Conservation (phyloP, 92 coral and sea anemone genomes). For the Muricea muricata region DNA sequence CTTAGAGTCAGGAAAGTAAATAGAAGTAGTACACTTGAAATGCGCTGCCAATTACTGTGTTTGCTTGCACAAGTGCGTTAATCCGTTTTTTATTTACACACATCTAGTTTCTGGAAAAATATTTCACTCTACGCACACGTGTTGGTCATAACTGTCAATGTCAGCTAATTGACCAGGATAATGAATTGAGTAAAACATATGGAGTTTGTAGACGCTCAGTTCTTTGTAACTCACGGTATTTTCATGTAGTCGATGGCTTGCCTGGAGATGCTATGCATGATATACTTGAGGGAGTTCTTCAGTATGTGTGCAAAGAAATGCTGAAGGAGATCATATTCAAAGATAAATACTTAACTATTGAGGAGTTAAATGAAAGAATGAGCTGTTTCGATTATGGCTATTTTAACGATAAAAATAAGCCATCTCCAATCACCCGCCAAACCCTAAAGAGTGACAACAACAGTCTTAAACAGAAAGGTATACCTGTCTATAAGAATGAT, state of each 20-base stretch:
- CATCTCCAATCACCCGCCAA: constrained; percentile 32
- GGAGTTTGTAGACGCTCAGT: constrained; percentile 59
- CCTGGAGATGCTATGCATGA: constrained; percentile 74
- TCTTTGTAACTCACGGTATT: constrained; percentile 62
- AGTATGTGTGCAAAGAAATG: constrained; percentile 50
- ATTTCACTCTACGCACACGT: constrained; percentile 62
- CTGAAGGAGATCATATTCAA: constrained; percentile 56
- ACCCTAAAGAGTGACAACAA: background rate
- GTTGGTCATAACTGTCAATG: constrained; percentile 62
- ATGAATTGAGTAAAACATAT: constrained; percentile 64
- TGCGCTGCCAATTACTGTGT: too few species aligned
- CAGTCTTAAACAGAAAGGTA: background rate
- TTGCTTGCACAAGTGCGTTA: too few species aligned
- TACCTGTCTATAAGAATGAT: too few species aligned
- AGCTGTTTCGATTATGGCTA: constrained; percentile 65
- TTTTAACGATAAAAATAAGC: constrained; percentile 60
- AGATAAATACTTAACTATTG: constrained; percentile 57
- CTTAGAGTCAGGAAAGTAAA: too few species aligned
- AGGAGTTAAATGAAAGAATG: constrained; percentile 59
- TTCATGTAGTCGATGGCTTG: constrained; percentile 65
- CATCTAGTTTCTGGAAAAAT: constrained; percentile 69
- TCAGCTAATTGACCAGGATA: constrained; percentile 49
- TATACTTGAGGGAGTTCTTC: constrained; percentile 71
- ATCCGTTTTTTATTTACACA: too few species aligned
- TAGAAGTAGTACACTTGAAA: too few species aligned